phyloP scores from a whole-genome alignment of 2,113 vertebrate species.

The Vanacampus margaritifer region DNA sequence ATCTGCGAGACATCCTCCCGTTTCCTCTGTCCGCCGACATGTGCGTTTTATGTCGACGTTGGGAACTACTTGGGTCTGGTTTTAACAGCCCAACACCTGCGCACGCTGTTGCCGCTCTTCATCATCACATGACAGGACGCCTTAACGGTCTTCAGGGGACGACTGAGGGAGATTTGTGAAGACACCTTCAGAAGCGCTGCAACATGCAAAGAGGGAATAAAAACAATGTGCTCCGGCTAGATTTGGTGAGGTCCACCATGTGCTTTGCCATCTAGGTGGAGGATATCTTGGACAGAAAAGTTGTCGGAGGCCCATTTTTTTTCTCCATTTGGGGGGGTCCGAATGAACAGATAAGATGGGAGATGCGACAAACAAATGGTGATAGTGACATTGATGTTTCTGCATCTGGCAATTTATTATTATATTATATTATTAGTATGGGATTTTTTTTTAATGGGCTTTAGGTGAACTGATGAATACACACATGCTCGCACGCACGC shows the following conservation, averaged over 20 bases:
- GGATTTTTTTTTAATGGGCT: no score
- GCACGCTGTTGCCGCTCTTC: constrained; percentile 41
- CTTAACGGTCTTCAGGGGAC: constrained; percentile 33
- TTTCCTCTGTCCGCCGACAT: constrained; percentile 31
- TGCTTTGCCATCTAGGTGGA: constrained; percentile 19
- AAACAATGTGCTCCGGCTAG: constrained; percentile 16
- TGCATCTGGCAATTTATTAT: no score
- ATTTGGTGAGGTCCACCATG: constrained; percentile 12
- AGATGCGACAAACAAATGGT: no score
- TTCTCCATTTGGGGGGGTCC: neutral
- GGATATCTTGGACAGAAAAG: constrained; percentile 4
- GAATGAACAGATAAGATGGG: no score
- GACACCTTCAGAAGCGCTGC: constrained; percentile 9
- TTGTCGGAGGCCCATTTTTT: neutral
- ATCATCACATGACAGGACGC: constrained; percentile 47
- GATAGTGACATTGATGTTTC: no score
- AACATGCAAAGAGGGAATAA: constrained; percentile 33
- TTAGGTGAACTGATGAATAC: no score
- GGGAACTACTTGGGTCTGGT: constrained; percentile 52
- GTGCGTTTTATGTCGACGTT: constrained; percentile 50
- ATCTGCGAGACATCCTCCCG: constrained; percentile 14
- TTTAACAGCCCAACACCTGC: constrained; percentile 67
- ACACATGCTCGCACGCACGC: no score
- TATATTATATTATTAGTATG: no score
- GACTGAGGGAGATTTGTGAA: constrained; percentile 44